Evolutionary conservation across 1,140 invertebrate genomes (phyloP), one percentile per base, ranked within the genome.

Genomic region (Drosophila orosa): DNA sequence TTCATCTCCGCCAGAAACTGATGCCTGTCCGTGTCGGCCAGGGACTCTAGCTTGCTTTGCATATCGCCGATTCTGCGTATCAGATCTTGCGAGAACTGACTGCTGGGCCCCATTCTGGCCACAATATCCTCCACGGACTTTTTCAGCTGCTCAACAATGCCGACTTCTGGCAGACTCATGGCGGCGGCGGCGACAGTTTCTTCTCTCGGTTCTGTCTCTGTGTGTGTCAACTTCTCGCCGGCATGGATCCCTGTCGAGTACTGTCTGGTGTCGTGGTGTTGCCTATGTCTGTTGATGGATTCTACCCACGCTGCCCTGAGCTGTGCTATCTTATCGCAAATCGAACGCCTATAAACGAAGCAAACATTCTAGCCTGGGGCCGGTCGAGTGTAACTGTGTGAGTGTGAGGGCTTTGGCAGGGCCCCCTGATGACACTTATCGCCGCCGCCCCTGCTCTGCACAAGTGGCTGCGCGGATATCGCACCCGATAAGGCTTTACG

Each of bases 271-370:
- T 45, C 19, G 22, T 54, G 17, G 15, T 56, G 33, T 33, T 60
- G 5, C 44, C 10, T 47, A 24, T 47, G 56, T 78, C 66, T 71
- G 74, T 58, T 58, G 82, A 60, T 72, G 75, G 71, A 79, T 86
- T 74, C 65, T 68, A 68, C 35, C 65, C 52, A 68, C 22, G 35
- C 44, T 76, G 39, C 39, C 35, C 35, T 13, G 3, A n/a, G n/a
- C n/a, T 60, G 39, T 65, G 42, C 68, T 86, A 86, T 86, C 82
- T 86, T 86, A 87, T 86, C 83, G 56, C 55, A 87, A 86, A 86
- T 86, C 83, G 83, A 87, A 87, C 65, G 57, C 71, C 69, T 62
- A 82, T 82, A 82, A 52, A 76, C 71, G 45, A 75, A 62, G 58
- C 67, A 66, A 60, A 76, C 76, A 84, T 76, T 76, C 66, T 84